Evolutionary conservation across 2,797 vertebrate genomes (phyloP).

Genomic region (Melanotaenia pygmaea): DNA sequence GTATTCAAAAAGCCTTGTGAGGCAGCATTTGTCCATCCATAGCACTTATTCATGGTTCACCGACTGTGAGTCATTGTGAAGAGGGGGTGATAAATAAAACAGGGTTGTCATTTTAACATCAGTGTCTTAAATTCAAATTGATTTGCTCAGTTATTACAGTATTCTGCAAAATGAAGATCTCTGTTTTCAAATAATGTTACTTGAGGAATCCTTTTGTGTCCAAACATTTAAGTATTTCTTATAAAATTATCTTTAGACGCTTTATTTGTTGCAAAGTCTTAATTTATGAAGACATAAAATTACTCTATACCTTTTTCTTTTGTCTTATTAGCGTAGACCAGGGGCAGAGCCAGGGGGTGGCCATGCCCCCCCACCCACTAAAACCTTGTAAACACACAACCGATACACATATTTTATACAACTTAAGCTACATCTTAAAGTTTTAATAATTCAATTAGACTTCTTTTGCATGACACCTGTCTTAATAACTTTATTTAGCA

Average conservation of each 20-base stretch:
- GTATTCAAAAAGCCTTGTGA: slow-evolving; percentile 69
- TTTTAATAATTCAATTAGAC: too few species aligned
- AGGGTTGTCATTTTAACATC: neutral
- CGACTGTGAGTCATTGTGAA: slow-evolving; percentile 37
- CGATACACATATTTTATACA: too few species aligned
- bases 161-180: neutral
- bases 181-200: neutral
- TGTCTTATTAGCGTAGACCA: too few species aligned
- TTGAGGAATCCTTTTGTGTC: neutral
- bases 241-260: neutral
- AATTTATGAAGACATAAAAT: too few species aligned
- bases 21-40: slow-evolving; percentile 52
- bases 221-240: neutral
- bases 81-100: slow-evolving; percentile 34
- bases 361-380: too few species aligned
- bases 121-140: slow-evolving; percentile 10
- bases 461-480: neutral
- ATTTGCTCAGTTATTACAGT: slow-evolving; percentile 16
- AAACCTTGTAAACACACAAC: too few species aligned
- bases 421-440: too few species aligned
- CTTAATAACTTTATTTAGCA: neutral
- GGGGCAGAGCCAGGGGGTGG: too few species aligned
- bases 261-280: neutral
- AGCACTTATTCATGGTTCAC: slow-evolving; percentile 44
- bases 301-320: too few species aligned